Conservation (phyloP, 2,888 invertebrate species). For the Trissonchulus sp. region DNA sequence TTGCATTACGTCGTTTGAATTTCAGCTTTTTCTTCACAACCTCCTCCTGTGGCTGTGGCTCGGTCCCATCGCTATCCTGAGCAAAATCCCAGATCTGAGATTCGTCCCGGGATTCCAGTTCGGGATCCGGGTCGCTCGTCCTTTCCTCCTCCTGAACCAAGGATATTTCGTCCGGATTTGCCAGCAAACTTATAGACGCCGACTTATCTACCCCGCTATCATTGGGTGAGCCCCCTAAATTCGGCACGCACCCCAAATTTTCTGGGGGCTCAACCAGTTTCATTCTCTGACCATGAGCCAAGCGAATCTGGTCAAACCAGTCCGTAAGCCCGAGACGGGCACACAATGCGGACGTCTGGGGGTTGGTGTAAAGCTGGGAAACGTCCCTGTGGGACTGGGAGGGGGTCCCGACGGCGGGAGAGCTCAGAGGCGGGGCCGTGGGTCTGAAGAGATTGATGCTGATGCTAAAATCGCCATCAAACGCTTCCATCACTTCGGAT, state of each 20-base stretch:
- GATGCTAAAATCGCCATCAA: slow-evolving; percentile 65
- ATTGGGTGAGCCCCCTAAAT: background rate
- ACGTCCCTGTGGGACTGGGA: slow-evolving; percentile 1
- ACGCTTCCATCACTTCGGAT: slow-evolving; percentile 61
- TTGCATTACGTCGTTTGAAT: background rate
- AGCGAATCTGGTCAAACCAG: slow-evolving; percentile 58
- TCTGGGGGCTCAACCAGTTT: background rate
- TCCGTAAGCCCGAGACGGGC: slow-evolving; percentile 66
- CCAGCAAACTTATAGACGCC: slow-evolving; percentile 23
- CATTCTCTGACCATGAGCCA: slow-evolving; percentile 4
- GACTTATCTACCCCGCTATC: background rate
- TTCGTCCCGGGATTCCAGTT: background rate
- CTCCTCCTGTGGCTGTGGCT: no score
- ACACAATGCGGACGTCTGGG: slow-evolving; percentile 58
- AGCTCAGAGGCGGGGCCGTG: slow-evolving; percentile 64
- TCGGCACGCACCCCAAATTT: background rate
- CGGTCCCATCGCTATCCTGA: background rate
- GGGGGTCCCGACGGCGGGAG: background rate
- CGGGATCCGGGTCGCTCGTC: background rate
- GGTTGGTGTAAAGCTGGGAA: slow-evolving; percentile 49
- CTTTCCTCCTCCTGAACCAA: slow-evolving; percentile 46
- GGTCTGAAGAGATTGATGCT: slow-evolving; percentile 71
- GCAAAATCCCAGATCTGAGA: background rate
- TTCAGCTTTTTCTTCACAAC: background rate
- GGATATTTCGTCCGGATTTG: slow-evolving; percentile 48